Evolutionary conservation across 1,140 invertebrate genomes (phyloP).

Genomic region (Rhopalosiphum padi): DNA sequence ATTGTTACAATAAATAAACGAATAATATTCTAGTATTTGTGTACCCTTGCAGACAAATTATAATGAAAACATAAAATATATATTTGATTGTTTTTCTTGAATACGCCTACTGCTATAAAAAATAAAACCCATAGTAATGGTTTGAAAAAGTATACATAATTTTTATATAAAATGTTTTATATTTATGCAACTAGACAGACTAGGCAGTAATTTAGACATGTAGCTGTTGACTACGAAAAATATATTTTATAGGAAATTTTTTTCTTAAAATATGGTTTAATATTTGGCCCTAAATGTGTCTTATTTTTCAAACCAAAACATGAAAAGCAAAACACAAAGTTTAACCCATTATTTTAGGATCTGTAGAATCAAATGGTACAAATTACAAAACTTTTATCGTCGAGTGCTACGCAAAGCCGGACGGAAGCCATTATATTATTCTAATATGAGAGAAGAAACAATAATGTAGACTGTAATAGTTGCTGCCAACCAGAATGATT

Average conservation of each 20-base stretch:
- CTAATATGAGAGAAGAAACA: slow-evolving; percentile 15
- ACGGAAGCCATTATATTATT: neutral
- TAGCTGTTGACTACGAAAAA: neutral
- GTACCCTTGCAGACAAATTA: neutral
- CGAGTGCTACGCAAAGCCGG: slow-evolving; percentile 10
- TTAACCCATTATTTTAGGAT: neutral
- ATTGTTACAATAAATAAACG: neutral
- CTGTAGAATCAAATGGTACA: neutral
- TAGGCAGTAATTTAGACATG: neutral
- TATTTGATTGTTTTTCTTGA: neutral
- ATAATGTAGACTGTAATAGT: neutral
- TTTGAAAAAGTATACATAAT: neutral
- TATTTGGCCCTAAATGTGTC: neutral
- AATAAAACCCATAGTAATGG: neutral
- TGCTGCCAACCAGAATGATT: neutral
- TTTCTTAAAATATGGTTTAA: neutral
- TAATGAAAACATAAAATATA: neutral
- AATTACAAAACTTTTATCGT: slow-evolving; percentile 18
- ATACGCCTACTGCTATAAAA: neutral
- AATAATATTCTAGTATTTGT: neutral
- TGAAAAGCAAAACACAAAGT: neutral
- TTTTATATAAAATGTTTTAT: neutral
- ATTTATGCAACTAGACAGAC: neutral
- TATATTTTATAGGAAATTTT: neutral
- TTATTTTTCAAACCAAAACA: neutral